Conservation (phyloP, 2,797 vertebrate genomes). For the Microcaecilia unicolor region DNA sequence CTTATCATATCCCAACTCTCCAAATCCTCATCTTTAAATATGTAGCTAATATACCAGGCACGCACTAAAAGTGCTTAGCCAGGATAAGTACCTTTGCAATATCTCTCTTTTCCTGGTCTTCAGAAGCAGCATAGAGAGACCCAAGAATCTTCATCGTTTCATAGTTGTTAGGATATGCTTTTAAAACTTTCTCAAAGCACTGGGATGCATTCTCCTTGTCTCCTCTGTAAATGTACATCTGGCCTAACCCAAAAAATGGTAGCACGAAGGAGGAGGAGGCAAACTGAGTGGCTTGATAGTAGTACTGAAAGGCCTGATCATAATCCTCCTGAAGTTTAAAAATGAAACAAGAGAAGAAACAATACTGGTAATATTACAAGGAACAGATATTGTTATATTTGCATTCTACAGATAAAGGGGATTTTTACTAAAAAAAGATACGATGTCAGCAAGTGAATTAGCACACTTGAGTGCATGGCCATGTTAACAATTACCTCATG, state of each 20-base stretch:
- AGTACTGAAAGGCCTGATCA: slow-evolving; percentile 97
- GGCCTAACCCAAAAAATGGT: slow-evolving; percentile 94
- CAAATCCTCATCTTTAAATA: no score
- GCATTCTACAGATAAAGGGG: no score
- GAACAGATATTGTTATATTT: no score
- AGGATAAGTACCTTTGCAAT: slow-evolving; percentile 96
- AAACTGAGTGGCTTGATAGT: slow-evolving; percentile 97
- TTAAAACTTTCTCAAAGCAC: slow-evolving; percentile 96
- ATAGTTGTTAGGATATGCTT: slow-evolving; percentile 97
- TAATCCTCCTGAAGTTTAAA: slow-evolving; percentile 80
- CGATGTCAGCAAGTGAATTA: no score
- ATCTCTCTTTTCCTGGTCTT: slow-evolving; percentile 96
- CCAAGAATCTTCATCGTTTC: slow-evolving; percentile 98
- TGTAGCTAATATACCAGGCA: no score
- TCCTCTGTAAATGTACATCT: slow-evolving; percentile 97
- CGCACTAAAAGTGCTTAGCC: no score
- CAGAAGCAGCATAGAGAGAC: slow-evolving; percentile 93
- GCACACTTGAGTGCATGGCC: no score
- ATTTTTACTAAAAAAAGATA: no score
- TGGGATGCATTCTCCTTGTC: slow-evolving; percentile 97
- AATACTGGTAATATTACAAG: no score
- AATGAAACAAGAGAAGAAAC: slow-evolving; percentile 3
- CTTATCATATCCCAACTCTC: no score
- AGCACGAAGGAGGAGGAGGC: slow-evolving; percentile 93
- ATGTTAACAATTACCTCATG: no score